phyloP scores from a whole-genome alignment of 2,113 vertebrate genomes.

The Octodon degus region DNA sequence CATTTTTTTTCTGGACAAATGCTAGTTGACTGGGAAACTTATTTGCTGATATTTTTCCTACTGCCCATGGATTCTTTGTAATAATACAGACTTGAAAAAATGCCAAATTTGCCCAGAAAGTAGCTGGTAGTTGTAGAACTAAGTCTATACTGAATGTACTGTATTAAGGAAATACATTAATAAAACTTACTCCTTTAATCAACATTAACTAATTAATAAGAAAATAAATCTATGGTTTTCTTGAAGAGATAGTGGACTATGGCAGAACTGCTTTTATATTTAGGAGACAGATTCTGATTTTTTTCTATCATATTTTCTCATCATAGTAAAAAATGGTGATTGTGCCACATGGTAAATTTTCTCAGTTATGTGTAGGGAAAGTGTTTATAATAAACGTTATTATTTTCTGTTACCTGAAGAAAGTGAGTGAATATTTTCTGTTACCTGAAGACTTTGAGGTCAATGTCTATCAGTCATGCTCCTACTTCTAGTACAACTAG shows the following conservation, averaged over 20 bases:
- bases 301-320: neutral
- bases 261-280: fast-evolving
- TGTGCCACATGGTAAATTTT: neutral
- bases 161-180: neutral
- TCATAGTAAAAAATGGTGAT: neutral
- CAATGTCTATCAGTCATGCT: neutral
- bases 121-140: neutral
- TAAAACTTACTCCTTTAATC: neutral
- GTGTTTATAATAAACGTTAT: too few species aligned
- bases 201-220: neutral
- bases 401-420: neutral
- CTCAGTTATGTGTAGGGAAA: neutral
- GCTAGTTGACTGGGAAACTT: neutral
- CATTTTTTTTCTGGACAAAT: neutral
- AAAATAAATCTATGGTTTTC: neutral
- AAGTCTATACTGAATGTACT: neutral
- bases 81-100: neutral
- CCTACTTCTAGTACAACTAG: neutral
- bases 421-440: neutral
- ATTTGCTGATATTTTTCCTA: neutral
- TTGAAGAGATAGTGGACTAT: neutral
- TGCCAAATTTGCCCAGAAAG: neutral
- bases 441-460: neutral
- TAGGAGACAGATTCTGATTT: neutral
- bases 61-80: neutral